Evolutionary conservation across 2,888 invertebrate species (phyloP).

Genomic region (Yponomeuta plumbellus): DNA sequence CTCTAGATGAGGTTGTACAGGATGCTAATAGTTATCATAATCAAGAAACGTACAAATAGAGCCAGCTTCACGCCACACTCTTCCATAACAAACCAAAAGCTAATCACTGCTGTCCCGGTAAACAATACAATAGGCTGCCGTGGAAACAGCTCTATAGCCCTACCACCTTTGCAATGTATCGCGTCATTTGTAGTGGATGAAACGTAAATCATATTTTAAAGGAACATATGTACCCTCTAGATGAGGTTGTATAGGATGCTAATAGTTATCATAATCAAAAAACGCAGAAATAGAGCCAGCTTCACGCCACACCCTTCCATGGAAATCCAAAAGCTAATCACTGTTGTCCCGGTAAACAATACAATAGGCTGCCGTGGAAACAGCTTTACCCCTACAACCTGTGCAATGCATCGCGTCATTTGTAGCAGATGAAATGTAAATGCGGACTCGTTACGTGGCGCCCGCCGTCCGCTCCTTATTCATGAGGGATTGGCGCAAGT

Average conservation of each 20-base stretch:
- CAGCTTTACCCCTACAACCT: conserved; percentile 39
- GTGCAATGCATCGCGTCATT: conserved; percentile 68
- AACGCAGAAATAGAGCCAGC: too few relatives aligned
- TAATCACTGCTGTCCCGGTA: background rate
- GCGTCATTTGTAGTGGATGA: conserved; percentile 75
- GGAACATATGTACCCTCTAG: too few relatives aligned
- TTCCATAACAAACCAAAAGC: background rate
- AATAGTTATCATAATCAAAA: too few relatives aligned
- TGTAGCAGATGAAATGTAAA: conserved; percentile 76
- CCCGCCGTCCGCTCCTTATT: conserved; percentile 69
- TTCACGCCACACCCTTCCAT: background rate
- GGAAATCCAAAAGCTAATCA: background rate
- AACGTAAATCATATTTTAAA: too few relatives aligned
- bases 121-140: conserved; percentile 1
- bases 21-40: too few relatives aligned
- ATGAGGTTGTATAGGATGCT: too few relatives aligned
- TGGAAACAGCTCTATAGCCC: conserved; percentile 18
- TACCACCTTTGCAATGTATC: conserved; percentile 60
- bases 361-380: conserved; percentile 3
- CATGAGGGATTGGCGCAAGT: conserved; percentile 49
- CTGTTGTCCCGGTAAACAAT: background rate
- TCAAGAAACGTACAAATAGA: too few relatives aligned
- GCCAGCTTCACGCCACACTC: too few relatives aligned
- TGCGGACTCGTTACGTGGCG: conserved; percentile 70
- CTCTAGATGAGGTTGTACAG: too few relatives aligned